A percentile compares a stretch with the other conserved stretches of the same genome.
Evolutionary conservation across 2,888 invertebrate species (phyloP).

Genomic region (Drosophila mimetica): DNA sequence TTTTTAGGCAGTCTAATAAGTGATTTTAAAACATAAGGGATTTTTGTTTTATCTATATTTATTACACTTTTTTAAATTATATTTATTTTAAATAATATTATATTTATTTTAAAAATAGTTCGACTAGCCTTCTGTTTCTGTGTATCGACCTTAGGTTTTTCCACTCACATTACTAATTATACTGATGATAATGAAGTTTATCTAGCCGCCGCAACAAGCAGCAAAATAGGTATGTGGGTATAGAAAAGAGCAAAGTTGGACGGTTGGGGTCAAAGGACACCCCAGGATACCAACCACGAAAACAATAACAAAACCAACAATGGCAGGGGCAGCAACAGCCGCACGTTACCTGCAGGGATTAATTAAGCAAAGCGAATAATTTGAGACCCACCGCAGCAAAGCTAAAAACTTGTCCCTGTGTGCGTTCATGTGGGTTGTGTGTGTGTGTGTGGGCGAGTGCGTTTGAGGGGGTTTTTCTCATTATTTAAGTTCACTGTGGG

Average conservation of each 20-base stretch:
- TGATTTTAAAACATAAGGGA: too few species aligned
- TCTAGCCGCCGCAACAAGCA: conserved; percentile 37
- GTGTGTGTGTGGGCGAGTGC: conserved; percentile 5
- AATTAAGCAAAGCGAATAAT: conserved; percentile 68
- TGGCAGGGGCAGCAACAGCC: conserved; percentile 17
- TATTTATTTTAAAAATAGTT: neutral
- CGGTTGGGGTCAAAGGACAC: conserved; percentile 33
- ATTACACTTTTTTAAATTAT: neutral
- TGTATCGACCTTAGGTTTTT: neutral
- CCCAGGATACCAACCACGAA: conserved; percentile 15
- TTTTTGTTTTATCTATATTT: too few species aligned
- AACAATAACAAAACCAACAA: conserved; percentile 23
- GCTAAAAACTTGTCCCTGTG: conserved; percentile 29
- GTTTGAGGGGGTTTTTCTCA: conserved; percentile 2
- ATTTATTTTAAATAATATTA: neutral
- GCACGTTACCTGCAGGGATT: conserved; percentile 63
- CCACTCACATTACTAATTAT: conserved; percentile 34
- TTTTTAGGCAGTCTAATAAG: too few species aligned
- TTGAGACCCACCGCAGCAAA: conserved; percentile 43
- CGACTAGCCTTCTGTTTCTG: neutral
- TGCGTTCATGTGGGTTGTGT: conserved; percentile 4
- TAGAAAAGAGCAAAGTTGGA: conserved; percentile 12
- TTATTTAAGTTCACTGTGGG: conserved; percentile 23
- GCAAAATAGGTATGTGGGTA: conserved; percentile 28
- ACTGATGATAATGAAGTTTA: conserved; percentile 55